Evolutionary conservation across 1,140 invertebrate species (phyloP), one percentile per base, ranked within the genome.

Genomic region (Zaprionus inermis): DNA sequence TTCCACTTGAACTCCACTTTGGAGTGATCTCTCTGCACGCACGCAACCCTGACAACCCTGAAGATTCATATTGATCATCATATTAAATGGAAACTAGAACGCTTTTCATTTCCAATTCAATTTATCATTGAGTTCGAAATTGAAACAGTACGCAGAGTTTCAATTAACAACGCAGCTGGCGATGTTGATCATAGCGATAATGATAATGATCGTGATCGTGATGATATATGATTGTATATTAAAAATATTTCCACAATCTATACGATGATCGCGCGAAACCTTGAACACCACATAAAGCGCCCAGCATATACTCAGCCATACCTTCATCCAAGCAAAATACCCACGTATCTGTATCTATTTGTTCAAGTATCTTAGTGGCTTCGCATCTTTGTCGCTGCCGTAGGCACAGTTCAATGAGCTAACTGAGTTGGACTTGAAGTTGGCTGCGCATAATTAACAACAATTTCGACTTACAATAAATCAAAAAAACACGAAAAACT

Each of bases 321-420:
- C 44, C 34, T n/a, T n/a, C 49, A 32, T 55, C 34, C 49, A 32
- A 63, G 22, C 28, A 41, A 36, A 34, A 34, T 51, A 51, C 28
- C 59, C 36, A 32, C 51, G 36, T 28, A 55, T 38, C 44, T 70
- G 76, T 55, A 56, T 57, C 41, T 67, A 28, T 61, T 61, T 20
- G 24, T 28, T 28, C 18, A 58, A 57, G 54, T 69, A 60, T 59
- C 46, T 16, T 44, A 59, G 12, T 36, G 49, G 18, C 56, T 59
- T 24, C 30, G 38, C n/a, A 44, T 41, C 38, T 41, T 7, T 14
- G 38, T n/a, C 58, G 60, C 38, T 68, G 76, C 79, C 58, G 65
- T 86, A 86, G 83, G 76, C 79, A 68, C 76, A 85, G 83, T 86
- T 86, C 82, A 86, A 76, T 86, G 82, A 86, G 82, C 82, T 63